Evolutionary conservation across 2,113 vertebrate species (phyloP), one percentile per base, ranked within the genome.

Genomic region (Anseranas semipalmata): DNA sequence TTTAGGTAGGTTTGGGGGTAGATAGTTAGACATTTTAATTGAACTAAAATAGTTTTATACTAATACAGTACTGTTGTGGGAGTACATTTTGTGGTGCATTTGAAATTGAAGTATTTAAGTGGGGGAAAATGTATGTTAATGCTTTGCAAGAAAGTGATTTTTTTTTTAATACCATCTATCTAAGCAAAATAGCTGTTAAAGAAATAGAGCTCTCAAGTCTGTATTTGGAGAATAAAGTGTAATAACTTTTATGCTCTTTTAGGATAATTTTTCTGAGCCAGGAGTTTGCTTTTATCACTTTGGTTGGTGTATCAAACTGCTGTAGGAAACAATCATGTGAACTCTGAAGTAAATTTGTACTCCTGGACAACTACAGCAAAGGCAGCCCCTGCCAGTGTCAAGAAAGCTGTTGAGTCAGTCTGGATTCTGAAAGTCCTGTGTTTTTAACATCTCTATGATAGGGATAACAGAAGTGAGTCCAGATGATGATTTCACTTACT

Each of bases 1-100:
- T 98, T 98, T 97, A 97, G 96, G 95, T 98, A 93, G 97, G 93
- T 97, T 97, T 97, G 96, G 94, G 85, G 94, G 91, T 96, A 97
- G 98, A 97, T 98, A 98, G 97, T 97, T 98, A 98, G 98, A 98
- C 97, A 97, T 98, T 98, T 98, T 98, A 98, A 98, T 98, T 98
- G 97, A 98, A 98, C 96, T 97, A 97, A 98, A 98, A 93, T 95
- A 98, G 97, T 96, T 98, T 97, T 96, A 95, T 97, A 97, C 97
- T 97, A 97, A 98, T 96, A 96, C 95, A 85, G 97, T 94, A 95
- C 90, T 97, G 83, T 96, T 97, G 97, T 98, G 98, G 97, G 98
- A 98, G 97, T 97, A 95, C 93, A 93, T 97, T 97, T 97, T 95
- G 90, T 94, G 83, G 89, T 97, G 89, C 97, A 95, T 97, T 96